Evolutionary conservation across 1,140 invertebrate species (phyloP), one percentile per base, ranked within the genome.

Genomic region (Mamestra configurata): DNA sequence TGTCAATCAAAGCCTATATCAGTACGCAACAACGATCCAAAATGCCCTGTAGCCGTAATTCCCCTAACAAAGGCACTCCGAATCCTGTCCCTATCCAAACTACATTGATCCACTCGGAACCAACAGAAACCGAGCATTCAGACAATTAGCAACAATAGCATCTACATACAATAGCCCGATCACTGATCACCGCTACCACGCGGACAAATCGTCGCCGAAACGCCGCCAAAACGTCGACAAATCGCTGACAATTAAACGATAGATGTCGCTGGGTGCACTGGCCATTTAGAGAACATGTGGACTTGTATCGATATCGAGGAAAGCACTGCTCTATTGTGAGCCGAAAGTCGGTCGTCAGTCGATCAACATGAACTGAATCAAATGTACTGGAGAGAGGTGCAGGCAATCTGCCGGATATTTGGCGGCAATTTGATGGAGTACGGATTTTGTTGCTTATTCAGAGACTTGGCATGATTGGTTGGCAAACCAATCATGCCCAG

Each of bases 221-320:
- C 40, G 40, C 3, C 20, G 64, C 64, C 40, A 49, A 68, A 64
- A 20, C 40, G 64, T 46, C 64, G 40, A 27, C 20, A 46, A 68
- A 68, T 68, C 64, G 64, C n/a, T 11, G 40, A 20, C 64, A 68
- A 68, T 68, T 22, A 15, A 43, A 40, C 64, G 57, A 61, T 66
- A 66, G 35, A 66, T 43, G 20, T 22, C 35, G 27, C 11, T 35
- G 13, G n/a, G 5, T 11, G 1, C 3, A 13, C 13, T 46, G 24
- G 57, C 57, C 57, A 61, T 61, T 35, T n/a, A 15, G 57, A 31
- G 57, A 61, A 55, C 53, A 55, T 24, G 49, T 18, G 6, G 7
- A 13, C 8, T 3, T 13, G 53, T 35, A 18, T 61, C 57, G 57
- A 61, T 61, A 35, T 35, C 57, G 57, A 18, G 11, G 57, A 0